Base-by-base conservation (phyloP, 2,113 vertebrate genomes). In the Corythornis madagascariensis region DNA sequence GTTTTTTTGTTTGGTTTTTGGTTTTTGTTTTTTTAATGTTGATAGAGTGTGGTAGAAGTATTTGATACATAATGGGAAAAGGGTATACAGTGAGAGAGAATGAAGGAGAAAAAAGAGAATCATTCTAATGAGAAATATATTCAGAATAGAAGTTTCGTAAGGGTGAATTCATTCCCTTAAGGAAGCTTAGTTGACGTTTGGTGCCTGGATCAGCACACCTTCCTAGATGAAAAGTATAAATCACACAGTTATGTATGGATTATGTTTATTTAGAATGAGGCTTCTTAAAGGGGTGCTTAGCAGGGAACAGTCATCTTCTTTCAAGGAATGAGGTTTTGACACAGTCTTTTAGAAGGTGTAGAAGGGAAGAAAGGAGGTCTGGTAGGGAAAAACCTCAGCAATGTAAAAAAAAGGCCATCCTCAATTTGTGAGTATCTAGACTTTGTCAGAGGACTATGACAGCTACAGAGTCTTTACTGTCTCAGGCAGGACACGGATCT, bases 161-260 rank as follows among this genome's bases (percentile, higher is more conserved):
- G 12, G 19, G 25, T 33, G 17, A 73, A 61, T 48, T 71, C 17
- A 52, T 60, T 45, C 18, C 31, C 35, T 70, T 70, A 45, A 79
- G 69, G 72, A 52, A 92, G 9, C 19, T 95, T 72, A 91, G 29
- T 40, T 64, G 77, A 40, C 20, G 15, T 57, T 86, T 63, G 48
- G 9, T 83, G 56, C 20, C 88, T 86, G 31, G 65, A 83, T 81
- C 69, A 74, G 13, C 48, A 80, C 20, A 81, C 26, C 18, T 86
- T 90, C 47, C 13, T 43, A 74, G 65, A 26, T 74, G 57, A 90
- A 93, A 88, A 52, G 13, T 77, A 77, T 83, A 90, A 92, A 89
- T 93, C 76, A 85, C 71, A 61, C 19, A 76, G 33, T 47, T 85
- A 60, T 42, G 45, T 73, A 87, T 71, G 55, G 83, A 88, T 86